Evolutionary conservation across 2,888 invertebrate species (phyloP).

Genomic region (Tetramorium bicarinatum): DNA sequence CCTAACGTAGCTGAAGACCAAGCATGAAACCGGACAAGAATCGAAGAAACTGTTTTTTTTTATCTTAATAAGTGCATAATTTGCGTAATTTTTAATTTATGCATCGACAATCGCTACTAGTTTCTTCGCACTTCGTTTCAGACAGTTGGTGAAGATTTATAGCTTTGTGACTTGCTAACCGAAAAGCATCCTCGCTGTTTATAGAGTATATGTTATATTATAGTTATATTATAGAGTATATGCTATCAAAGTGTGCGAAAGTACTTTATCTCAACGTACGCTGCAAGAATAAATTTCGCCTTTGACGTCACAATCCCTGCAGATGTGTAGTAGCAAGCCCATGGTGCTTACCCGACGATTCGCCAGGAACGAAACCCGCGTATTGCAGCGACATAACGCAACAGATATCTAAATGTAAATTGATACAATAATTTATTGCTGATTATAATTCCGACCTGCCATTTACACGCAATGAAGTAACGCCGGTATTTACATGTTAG

Average conservation of each 20-base stretch:
- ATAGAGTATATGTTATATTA: background rate
- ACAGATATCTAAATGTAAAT: background rate
- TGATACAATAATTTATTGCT: constrained; percentile 67
- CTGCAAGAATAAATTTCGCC: background rate
- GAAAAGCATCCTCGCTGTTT: background rate
- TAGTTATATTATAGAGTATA: background rate
- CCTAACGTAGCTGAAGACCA: background rate
- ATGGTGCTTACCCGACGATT: background rate
- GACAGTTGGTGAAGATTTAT: background rate
- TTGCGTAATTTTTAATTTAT: background rate
- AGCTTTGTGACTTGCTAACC: background rate
- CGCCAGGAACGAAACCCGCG: background rate
- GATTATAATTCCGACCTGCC: constrained; percentile 22
- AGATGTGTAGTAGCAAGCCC: background rate
- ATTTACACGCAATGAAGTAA: constrained; percentile 9
- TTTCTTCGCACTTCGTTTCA: background rate
- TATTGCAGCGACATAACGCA: constrained; percentile 48
- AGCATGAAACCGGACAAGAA: background rate
- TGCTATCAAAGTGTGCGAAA: background rate
- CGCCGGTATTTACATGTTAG: constrained; percentile 25
- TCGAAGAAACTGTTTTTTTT: background rate
- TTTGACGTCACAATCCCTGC: background rate
- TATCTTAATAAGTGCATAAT: background rate
- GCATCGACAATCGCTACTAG: background rate
- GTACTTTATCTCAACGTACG: background rate